A percentile compares a stretch with the other conserved stretches of the same genome.
These are phyloP conservation scores for Thysanoteuthis rhombus DNA, from an alignment of 2,888 invertebrate species.

Conservation along the genomic window DNA sequence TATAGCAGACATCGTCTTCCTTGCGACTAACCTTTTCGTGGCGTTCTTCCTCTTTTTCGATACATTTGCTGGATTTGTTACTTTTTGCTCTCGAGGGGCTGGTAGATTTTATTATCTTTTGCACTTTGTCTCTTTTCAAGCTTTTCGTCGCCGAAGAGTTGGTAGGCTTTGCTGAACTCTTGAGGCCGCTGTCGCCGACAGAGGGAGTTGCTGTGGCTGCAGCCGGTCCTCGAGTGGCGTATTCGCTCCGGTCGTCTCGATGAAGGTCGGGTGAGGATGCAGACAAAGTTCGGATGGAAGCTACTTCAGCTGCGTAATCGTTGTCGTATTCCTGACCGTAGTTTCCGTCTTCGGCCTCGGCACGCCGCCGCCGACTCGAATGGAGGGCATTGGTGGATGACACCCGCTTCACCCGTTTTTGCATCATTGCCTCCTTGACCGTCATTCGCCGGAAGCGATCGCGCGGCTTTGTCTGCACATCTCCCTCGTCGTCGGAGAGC, in stretches of 20 bases:
- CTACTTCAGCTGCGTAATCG: not conserved
- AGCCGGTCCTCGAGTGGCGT: not conserved
- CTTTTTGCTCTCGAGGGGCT: not conserved
- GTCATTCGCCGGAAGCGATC: slow-evolving; percentile 50
- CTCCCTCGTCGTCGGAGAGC: not conserved
- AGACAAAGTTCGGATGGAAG: not conserved
- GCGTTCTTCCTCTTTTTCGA: not conserved
- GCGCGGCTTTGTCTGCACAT: slow-evolving; percentile 42
- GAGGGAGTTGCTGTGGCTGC: not conserved
- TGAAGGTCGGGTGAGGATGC: slow-evolving; percentile 28
- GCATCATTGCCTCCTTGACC: slow-evolving; percentile 48
- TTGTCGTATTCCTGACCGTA: not conserved
- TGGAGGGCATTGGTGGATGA: slow-evolving; percentile 27
- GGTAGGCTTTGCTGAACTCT: not conserved
- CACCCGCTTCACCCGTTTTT: slow-evolving; percentile 41
- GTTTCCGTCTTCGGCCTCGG: not conserved
- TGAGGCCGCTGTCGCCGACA: not conserved
- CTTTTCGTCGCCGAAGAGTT: not conserved
- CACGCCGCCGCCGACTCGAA: not conserved
- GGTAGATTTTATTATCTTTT: not conserved
- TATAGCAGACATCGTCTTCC: not conserved
- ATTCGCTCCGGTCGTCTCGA: not conserved
- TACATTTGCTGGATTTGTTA: not conserved
- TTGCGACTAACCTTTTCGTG: too few species aligned
- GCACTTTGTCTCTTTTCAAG: not conserved